Evolutionary conservation across 2,888 invertebrate species (phyloP).

Genomic region (Bedellia somnulentella): DNA sequence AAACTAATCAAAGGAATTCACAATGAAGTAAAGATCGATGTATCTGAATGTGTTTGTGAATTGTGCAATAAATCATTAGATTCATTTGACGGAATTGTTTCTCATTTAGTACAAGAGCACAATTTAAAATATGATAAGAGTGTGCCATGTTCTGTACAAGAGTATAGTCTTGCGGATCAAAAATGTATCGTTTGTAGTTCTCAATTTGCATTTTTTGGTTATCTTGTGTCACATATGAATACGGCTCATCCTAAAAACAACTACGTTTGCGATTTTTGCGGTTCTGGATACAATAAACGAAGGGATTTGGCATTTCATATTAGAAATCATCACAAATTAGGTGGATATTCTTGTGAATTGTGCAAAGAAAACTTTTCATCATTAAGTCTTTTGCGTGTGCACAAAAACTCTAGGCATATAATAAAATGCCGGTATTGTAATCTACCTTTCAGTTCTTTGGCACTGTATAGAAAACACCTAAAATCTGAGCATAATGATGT

Average conservation of each 20-base stretch:
- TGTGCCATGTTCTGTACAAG: slow-evolving; percentile 2
- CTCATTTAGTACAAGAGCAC: slow-evolving; percentile 4
- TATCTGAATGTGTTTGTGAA: slow-evolving; percentile 4
- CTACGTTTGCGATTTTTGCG: slow-evolving; percentile 6
- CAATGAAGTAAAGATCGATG: slow-evolving; percentile 6
- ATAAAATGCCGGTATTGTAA: slow-evolving; percentile 30
- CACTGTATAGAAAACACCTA: slow-evolving; percentile 27
- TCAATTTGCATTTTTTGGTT: slow-evolving; percentile 5
- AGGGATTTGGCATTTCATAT: slow-evolving; percentile 29
- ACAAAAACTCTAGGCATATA: slow-evolving; percentile 27
- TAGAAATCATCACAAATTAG: slow-evolving; percentile 23
- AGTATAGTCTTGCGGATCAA: slow-evolving; percentile 3
- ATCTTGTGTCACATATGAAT: slow-evolving; percentile 6
- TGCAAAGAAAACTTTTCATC: slow-evolving; percentile 25
- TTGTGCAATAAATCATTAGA: slow-evolving; percentile 2
- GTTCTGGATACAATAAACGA: slow-evolving; percentile 19
- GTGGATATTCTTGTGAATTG: slow-evolving; percentile 30
- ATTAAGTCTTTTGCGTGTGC: slow-evolving; percentile 17
- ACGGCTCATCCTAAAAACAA: slow-evolving; percentile 4
- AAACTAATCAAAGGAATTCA: slow-evolving; percentile 5
- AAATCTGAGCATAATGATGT: slow-evolving; percentile 25
- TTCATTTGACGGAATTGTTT: slow-evolving; percentile 1
- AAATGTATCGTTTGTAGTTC: slow-evolving; percentile 5
- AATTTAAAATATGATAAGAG: slow-evolving; percentile 4
- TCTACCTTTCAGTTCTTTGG: slow-evolving; percentile 20